Evolutionary conservation across 2,797 vertebrate genomes (phyloP), one percentile per base, ranked within the genome.

Genomic region (Helicolenus hilgendorfi): DNA sequence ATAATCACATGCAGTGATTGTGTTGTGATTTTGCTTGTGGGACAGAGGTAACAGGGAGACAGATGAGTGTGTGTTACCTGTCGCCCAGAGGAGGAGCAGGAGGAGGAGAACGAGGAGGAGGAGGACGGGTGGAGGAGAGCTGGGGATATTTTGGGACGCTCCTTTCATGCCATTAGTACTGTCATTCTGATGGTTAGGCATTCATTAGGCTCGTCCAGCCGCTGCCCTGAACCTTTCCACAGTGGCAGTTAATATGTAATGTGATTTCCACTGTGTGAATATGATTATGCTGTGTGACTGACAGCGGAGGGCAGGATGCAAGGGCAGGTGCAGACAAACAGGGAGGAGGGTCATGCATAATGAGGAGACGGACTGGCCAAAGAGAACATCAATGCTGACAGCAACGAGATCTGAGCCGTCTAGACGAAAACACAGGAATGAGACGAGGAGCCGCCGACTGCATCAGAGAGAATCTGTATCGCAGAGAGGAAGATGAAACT

Each of bases 241-340:
- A 38, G 58, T 84, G 89, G 83, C 91, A 85, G 83, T 76, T 88
- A 67, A 91, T 85, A 85, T 74, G 80, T 81, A 90, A 87, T 87
- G 81, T 91, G 88, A 92, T 92, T 88, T 93, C 88, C 82, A 56
- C 84, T 85, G 78, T 69, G 84, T 65, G 92, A 90, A 91, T 89
- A 71, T 77, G 84, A 91, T 91, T 92, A 89, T 10, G n/a, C 53
- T 0, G 77, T 26, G 76, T 92, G 92, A 92, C 91, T 86, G 92
- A 90, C 92, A 94, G 87, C 20, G 79, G 91, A 88, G 89, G 91
- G 79, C 87, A 83, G 73, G 68, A 82, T 70, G 82, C 89, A 90
- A 93, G 92, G 92, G 86, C 91, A 91, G 89, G 81, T 79, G 85
- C 72, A 72, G 86, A 79, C 88, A 83, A 92, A 95, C 92, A 72